Percentiles rank a stretch among this genome's conserved stretches.
phyloP scores from a whole-genome alignment of 2,113 vertebrate species.

The Spheniscus mendiculus region DNA sequence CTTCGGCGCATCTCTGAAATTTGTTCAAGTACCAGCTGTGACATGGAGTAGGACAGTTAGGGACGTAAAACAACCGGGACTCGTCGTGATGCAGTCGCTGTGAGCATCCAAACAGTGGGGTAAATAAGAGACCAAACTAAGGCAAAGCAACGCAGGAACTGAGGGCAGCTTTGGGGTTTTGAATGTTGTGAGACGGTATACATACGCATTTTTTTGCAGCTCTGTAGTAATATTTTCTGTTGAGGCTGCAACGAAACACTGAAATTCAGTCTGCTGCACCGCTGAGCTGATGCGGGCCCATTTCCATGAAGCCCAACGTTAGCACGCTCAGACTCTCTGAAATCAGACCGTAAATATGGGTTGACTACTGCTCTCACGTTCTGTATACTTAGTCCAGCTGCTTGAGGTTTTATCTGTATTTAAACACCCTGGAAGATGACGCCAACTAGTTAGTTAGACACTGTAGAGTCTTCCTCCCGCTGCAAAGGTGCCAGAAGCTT shows the following conservation, averaged over 20 bases:
- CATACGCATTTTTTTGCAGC: neutral
- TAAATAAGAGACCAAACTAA: neutral
- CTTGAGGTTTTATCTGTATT: neutral
- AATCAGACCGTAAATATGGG: neutral
- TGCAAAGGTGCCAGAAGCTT: neutral
- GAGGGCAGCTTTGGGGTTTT: neutral
- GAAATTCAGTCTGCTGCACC: neutral
- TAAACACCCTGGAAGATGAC: neutral
- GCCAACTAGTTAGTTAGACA: neutral
- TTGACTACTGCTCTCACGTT: neutral
- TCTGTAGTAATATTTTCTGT: neutral
- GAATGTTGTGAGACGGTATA: neutral
- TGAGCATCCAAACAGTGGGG: neutral
- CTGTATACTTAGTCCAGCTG: neutral
- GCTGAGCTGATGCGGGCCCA: neutral
- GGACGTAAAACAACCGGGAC: neutral
- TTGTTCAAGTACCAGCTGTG: neutral
- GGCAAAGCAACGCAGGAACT: neutral
- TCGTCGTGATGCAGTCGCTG: too few relatives aligned
- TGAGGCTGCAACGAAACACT: neutral
- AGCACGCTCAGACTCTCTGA: neutral
- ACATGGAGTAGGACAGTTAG: neutral
- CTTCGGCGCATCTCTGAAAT: neutral
- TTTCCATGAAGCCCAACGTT: accelerated
- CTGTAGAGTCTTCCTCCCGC: neutral